A percentile compares a stretch with the other conserved stretches of the same genome.
These are phyloP conservation scores for Paramisgurnus dabryanus DNA, from an alignment of 2,113 vertebrate species.

Conservation along the genomic window DNA sequence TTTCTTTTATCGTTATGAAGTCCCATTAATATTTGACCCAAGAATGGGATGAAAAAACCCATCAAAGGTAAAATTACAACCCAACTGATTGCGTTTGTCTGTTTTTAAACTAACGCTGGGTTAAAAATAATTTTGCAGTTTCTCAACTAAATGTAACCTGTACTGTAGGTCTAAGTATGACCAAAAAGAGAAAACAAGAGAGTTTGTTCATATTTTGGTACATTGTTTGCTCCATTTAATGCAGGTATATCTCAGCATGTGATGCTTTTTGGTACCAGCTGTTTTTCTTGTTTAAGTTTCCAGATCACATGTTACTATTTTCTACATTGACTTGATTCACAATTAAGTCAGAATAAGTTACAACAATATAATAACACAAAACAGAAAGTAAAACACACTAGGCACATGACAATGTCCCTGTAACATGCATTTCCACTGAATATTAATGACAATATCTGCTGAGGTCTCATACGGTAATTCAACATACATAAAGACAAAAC, in stretches of 20 bases:
- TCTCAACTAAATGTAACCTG: not conserved
- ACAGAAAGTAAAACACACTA: not conserved
- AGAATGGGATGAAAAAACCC: too few species aligned
- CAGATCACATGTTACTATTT: not conserved
- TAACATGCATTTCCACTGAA: not conserved
- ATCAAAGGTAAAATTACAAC: too few species aligned
- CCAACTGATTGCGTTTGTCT: too few species aligned
- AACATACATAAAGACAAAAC: conserved; percentile 4
- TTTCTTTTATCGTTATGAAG: too few species aligned
- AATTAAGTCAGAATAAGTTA: conserved; percentile 4
- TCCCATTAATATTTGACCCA: too few species aligned
- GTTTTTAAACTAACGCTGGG: too few species aligned
- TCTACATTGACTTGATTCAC: not conserved
- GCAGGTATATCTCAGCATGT: not conserved
- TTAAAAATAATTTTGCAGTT: not conserved
- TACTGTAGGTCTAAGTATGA: not conserved
- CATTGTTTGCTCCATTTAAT: conserved; percentile 6
- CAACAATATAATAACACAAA: not conserved
- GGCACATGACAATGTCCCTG: not conserved
- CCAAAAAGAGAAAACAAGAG: not conserved
- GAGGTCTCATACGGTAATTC: not conserved
- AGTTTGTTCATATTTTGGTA: not conserved
- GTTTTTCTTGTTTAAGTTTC: not conserved
- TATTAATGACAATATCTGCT: conserved; percentile 9
- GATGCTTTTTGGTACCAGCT: conserved; percentile 17